phyloP scores from a whole-genome alignment of 2,888 invertebrate species.

The Folsomia manolachei region DNA sequence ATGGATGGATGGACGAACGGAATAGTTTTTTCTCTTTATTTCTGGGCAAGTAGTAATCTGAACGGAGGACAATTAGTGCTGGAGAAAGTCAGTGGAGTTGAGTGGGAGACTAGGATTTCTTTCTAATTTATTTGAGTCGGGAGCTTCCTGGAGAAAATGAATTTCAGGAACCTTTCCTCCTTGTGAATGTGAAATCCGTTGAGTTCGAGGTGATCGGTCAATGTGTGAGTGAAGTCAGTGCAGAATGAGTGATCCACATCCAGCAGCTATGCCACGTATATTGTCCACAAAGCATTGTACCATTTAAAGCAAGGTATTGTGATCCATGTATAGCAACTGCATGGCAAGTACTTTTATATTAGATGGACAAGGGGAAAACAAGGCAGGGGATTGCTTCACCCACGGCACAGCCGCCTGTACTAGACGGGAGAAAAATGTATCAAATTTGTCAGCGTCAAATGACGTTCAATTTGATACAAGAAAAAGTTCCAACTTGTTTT shows the following conservation, averaged over 20 bases:
- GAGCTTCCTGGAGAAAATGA: not conserved
- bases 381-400: slow-evolving; percentile 17
- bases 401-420: slow-evolving; percentile 5
- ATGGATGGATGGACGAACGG: no score
- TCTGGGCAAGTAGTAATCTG: not conserved
- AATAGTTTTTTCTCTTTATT: no score
- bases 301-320: no score
- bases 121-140: not conserved
- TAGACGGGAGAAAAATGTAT: slow-evolving; percentile 48
- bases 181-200: slow-evolving; percentile 1
- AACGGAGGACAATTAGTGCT: not conserved
- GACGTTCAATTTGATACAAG: slow-evolving; percentile 46
- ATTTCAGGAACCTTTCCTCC: not conserved
- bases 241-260: no score
- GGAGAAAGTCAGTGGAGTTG: not conserved
- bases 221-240: not conserved
- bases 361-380: no score
- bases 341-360: no score
- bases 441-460: slow-evolving; percentile 51
- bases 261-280: no score
- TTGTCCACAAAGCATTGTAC: no score
- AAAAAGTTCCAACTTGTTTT: slow-evolving; percentile 37
- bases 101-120: not conserved
- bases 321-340: no score
- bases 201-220: not conserved